Base-by-base conservation (phyloP, 2,797 vertebrate genomes). In the Cygnus olor region DNA sequence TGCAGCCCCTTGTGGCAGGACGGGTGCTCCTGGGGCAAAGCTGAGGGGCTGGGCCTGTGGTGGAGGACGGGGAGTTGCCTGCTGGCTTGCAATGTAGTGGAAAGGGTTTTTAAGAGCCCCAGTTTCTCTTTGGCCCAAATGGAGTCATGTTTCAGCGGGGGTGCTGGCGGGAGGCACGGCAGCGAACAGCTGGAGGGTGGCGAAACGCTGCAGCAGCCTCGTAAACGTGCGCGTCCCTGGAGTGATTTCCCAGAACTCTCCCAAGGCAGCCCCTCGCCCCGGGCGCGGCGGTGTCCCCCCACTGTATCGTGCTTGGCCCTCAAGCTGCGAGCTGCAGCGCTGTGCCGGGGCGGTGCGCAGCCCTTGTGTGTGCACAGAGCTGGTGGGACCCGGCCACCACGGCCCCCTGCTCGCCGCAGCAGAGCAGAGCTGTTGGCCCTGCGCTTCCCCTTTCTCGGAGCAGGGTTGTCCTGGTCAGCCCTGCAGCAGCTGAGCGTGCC, bases 101-200 rank as follows among this genome's bases (percentile, higher is more conserved):
- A 36, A 53, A 10, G 25, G 83, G 68, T 42, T 80, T 42, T 79
- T 57, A 11, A 87, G 64, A 85, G 17, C 24, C 49, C 58, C 17
- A 5, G 4, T 64, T 96, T 87, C 80, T 82, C 89, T 90, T 87
- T 94, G 64, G 51, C 64, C 89, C 90, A 32, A 56, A 85, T 80
- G 84, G 71, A 91, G 54, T 45, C 5, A 0, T 18, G 14, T 82
- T 89, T 65, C 2, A 0, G 5, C 0, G 1, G 19, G 15, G 17
- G 6, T 3, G 14, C 2, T 11, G 3, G 15, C 5, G 61, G 49
- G 42, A 56, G 58, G 13, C 18, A 2, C 45, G 49, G 74, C 68
- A 73, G 32, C 3, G 60, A 93, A 63, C 86, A 90, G 90, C 90
- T 53, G 60, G 68, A 71, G 81, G 34, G 51, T 4, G 9, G 38